Conservation (phyloP, 2,113 vertebrate species). For the Callipepla squamata region DNA sequence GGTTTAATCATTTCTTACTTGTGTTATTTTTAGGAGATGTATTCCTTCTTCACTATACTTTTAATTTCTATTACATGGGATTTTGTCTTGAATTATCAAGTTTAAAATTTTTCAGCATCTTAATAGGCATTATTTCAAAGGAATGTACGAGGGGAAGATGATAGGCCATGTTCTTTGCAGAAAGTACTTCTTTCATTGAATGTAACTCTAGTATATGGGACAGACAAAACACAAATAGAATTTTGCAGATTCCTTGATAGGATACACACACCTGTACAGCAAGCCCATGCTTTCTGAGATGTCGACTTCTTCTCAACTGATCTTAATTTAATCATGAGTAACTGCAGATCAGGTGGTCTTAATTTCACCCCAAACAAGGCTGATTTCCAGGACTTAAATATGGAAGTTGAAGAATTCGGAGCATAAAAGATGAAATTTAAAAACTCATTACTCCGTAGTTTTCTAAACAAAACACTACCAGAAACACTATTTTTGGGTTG, state of each 20-base stretch:
- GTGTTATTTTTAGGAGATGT: rapidly evolving
- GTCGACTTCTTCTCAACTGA: not conserved
- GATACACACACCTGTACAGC: rapidly evolving
- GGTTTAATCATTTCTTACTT: not conserved
- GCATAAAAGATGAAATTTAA: not conserved
- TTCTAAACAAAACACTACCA: not conserved
- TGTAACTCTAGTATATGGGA: not conserved
- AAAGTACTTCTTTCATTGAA: not conserved
- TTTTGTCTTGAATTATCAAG: not conserved
- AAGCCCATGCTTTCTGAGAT: not conserved
- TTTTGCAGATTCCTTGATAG: not conserved
- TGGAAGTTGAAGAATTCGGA: not conserved
- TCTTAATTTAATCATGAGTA: not conserved
- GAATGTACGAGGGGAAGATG: not conserved
- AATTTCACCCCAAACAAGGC: not conserved
- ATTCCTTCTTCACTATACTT: not conserved
- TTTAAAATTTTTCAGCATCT: not conserved
- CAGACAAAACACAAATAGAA: not conserved
- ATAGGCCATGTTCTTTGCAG: not conserved
- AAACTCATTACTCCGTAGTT: not conserved
- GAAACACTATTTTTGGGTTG: not conserved
- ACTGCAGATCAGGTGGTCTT: not conserved
- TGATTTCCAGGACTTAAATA: not conserved
- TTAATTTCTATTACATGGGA: not conserved
- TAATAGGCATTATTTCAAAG: not conserved